phyloP scores from a whole-genome alignment of 2,797 vertebrate genomes.

The Phyllotis vaccarum region DNA sequence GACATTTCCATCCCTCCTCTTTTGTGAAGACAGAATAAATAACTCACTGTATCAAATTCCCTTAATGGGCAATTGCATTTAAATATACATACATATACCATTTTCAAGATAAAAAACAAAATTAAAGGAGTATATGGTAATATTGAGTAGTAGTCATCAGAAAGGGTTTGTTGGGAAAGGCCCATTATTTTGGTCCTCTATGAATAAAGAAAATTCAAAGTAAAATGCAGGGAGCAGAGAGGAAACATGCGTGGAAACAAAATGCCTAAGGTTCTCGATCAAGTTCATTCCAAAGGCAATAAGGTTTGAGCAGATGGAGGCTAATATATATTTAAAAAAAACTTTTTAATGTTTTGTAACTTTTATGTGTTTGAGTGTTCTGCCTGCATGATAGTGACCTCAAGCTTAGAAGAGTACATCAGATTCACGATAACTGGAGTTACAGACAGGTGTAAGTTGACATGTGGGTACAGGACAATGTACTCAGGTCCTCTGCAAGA shows the following conservation, averaged over 20 bases:
- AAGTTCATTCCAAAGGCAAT: constrained; percentile 19
- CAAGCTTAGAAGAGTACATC: not conserved
- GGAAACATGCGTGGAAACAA: not conserved
- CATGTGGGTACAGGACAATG: not conserved
- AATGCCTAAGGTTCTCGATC: not conserved
- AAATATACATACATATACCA: no score
- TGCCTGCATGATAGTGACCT: not conserved
- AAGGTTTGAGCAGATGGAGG: not conserved
- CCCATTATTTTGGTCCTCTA: not conserved
- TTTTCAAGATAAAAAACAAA: not conserved
- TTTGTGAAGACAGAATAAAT: constrained; percentile 29
- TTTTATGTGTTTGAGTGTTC: not conserved
- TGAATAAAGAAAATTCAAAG: constrained; percentile 50
- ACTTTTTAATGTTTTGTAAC: not conserved
- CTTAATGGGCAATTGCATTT: not conserved
- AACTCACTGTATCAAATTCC: not conserved
- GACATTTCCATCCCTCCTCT: not conserved
- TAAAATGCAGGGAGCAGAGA: not conserved
- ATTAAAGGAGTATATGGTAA: not conserved
- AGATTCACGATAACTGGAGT: not conserved
- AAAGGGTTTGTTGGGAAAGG: constrained; percentile 4
- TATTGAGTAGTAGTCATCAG: not conserved
- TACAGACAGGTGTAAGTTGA: not conserved
- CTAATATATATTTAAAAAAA: not conserved
- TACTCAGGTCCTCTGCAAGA: not conserved